phyloP scores from a whole-genome alignment of 2,113 vertebrate genomes.

The Rhinoderma darwinii region DNA sequence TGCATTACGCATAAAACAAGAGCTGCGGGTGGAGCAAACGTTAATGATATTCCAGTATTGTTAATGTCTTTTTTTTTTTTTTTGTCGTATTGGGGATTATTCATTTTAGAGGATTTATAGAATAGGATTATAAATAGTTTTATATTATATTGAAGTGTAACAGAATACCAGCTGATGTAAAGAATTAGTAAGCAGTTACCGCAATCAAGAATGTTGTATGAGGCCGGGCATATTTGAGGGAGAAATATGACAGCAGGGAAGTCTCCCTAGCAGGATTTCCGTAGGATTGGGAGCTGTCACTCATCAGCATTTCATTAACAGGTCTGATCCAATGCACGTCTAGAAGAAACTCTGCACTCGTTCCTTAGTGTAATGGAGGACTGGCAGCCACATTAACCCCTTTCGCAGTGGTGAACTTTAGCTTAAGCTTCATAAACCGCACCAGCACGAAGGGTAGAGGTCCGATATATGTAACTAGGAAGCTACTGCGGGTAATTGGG shows the following conservation, averaged over 20 bases:
- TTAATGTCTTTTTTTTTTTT: background rate
- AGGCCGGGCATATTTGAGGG: background rate
- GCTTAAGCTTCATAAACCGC: constrained; percentile 64
- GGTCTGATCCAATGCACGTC: background rate
- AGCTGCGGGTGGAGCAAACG: too few species aligned
- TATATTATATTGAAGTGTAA: background rate
- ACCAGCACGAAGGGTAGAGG: constrained; percentile 65
- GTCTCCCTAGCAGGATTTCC: background rate
- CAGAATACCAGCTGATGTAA: background rate
- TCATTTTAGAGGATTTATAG: background rate
- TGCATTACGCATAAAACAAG: background rate
- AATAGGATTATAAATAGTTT: background rate
- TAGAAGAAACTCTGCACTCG: background rate
- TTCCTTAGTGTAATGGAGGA: constrained; percentile 5
- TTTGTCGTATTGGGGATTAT: background rate
- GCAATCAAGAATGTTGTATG: background rate
- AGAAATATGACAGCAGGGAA: background rate
- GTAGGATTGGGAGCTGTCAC: constrained; percentile 2
- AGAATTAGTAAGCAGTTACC: background rate
- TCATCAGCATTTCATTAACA: constrained; percentile 21
- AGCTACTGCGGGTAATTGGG: constrained; percentile 81
- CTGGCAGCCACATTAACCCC: background rate
- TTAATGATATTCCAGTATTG: background rate
- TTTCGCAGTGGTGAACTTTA: background rate
- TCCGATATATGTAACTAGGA: constrained; percentile 73